Evolutionary conservation across 2,888 invertebrate genomes (phyloP).

Genomic region (Ernsta delagoae): DNA sequence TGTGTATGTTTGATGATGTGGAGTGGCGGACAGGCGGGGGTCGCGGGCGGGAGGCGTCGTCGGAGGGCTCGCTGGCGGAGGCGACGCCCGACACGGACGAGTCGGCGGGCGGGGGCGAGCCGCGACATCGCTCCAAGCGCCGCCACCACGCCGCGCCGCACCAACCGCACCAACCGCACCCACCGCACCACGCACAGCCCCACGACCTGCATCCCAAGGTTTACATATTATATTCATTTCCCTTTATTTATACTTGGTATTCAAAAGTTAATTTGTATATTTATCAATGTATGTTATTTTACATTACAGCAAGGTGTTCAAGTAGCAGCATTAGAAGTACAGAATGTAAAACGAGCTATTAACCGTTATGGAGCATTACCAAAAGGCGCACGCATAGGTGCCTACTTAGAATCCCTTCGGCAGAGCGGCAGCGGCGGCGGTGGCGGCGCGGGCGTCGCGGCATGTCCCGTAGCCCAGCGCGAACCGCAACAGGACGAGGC

Average conservation of each 20-base stretch:
- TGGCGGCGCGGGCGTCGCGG: constrained; percentile 78
- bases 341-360: constrained; percentile 97
- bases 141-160: constrained; percentile 61
- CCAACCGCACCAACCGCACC: constrained; percentile 71
- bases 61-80: no score
- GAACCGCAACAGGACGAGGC: no score
- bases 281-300: no score
- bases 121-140: constrained; percentile 75
- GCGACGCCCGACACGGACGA: no score
- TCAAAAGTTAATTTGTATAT: no score
- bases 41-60: no score
- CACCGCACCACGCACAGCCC: constrained; percentile 52
- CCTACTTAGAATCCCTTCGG: constrained; percentile 96
- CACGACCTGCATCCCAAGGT: constrained; percentile 55
- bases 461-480: no score
- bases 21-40: background rate
- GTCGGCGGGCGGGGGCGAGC: constrained; percentile 64
- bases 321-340: constrained; percentile 96
- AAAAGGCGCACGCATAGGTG: constrained; percentile 98
- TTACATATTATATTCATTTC: background rate
- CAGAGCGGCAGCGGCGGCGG: constrained; percentile 85
- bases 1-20: background rate
- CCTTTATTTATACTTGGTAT: no score
- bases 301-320: constrained; percentile 85
- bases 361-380: constrained; percentile 98